These are phyloP conservation scores for Neotragus moschatus DNA, from an alignment of 2,113 vertebrate genomes.

Conservation along the genomic window DNA sequence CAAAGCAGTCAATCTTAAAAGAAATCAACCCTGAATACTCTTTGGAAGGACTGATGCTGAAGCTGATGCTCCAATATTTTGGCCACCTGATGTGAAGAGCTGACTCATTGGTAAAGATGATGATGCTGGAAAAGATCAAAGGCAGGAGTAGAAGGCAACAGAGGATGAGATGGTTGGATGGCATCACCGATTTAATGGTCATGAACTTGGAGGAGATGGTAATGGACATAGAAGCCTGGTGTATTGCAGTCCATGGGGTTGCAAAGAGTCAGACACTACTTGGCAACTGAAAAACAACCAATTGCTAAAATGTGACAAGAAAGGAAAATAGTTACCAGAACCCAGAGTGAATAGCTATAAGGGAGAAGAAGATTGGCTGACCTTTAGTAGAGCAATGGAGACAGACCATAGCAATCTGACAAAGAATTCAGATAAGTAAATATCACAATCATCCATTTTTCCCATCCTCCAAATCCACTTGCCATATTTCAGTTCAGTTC, in stretches of 20 bases:
- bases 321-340: not conserved
- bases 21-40: not conserved
- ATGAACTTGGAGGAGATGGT: not conserved
- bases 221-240: not conserved
- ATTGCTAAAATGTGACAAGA: not conserved
- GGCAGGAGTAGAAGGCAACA: not conserved
- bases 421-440: not conserved
- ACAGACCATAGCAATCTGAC: not conserved
- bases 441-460: not conserved
- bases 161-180: not conserved
- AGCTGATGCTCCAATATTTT: not conserved
- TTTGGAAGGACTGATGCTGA: not conserved
- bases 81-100: not conserved
- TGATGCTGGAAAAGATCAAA: not conserved
- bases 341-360: not conserved
- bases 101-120: not conserved
- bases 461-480: not conserved
- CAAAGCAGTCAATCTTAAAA: not conserved
- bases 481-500: not conserved
- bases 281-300: not conserved
- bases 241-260: not conserved
- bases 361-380: not conserved
- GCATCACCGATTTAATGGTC: not conserved
- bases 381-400: not conserved
- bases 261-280: not conserved